These are phyloP conservation scores for Rhagoletis zephyria DNA, from an alignment of 1,140 invertebrate genomes.

Conservation along the genomic window DNA sequence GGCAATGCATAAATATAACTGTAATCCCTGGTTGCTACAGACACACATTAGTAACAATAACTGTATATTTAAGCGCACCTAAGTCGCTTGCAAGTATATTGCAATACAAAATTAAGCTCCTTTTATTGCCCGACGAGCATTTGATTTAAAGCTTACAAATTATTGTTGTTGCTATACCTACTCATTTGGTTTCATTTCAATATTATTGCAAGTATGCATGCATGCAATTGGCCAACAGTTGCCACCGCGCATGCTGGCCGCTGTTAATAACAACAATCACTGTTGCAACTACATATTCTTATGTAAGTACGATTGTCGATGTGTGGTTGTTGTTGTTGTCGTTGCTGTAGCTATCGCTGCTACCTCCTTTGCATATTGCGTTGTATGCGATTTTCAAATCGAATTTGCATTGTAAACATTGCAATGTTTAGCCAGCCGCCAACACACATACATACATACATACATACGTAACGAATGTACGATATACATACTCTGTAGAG, in stretches of 20 bases:
- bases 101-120: conserved; percentile 47
- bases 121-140: conserved; percentile 9
- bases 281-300: not conserved
- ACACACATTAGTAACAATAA: not conserved
- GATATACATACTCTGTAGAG: too few species aligned
- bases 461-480: not conserved
- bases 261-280: not conserved
- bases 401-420: conserved; percentile 49
- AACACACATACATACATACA: not conserved
- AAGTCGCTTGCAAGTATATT: conserved; percentile 23
- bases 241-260: not conserved
- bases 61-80: conserved; percentile 16
- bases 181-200: not conserved
- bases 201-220: not conserved
- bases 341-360: not conserved
- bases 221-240: not conserved
- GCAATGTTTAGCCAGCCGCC: not conserved
- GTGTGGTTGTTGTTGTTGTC: not conserved
- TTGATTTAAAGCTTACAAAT: conserved; percentile 16
- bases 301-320: not conserved
- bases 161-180: not conserved
- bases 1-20: not conserved
- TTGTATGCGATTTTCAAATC: conserved; percentile 45
- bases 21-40: conserved; percentile 23
- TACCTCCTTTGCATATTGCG: not conserved